Evolutionary conservation across 1,140 invertebrate genomes (phyloP), one percentile per base, ranked within the genome.

Genomic region (Mactra quadrangularis): DNA sequence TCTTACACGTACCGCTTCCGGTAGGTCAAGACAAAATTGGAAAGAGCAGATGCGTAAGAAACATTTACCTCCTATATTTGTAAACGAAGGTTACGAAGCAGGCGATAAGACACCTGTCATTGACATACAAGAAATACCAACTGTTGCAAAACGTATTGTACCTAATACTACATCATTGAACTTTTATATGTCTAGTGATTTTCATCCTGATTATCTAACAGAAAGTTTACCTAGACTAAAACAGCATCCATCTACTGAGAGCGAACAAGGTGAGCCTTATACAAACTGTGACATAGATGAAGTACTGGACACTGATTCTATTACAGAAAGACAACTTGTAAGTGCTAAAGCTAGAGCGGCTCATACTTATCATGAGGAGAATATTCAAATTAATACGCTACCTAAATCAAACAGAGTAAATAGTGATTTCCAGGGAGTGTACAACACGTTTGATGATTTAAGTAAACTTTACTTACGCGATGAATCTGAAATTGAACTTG

Each of bases 41-140:
- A 89, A 87, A 60, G 84, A 88, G 57, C 79, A 84, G 31, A 85
- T 88, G 83, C 77, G 83, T 22, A 86, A 84, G 50, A 89, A 88
- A 59, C 84, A 88, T 55, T 70, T 88, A 11, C 87, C 85, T 0
- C 70, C 87, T n/a, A 83, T 88, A 41, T 87, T 87, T 59, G 72
- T 89, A 25, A 87, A 87, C 72, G 71, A 86, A 45, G 84, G 87
- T 2, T 83, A 78, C 72, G 79, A 86, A 15, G 35, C 68, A 11
- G 84, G 82, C 1, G 68, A 78, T 31, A 70, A 25, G 4, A 38
- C 52, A 29, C 31, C 31, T 0, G 35, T 66, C 15, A 33, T 7
- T 66, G 53, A 66, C 41, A 41, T 50, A 13, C 17, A 60, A 9
- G 41, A 15, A 17, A 35, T 53, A 27, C 33, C 19, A 41, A 59